Evolutionary conservation across 2,888 invertebrate genomes (phyloP).

Genomic region (Caenorhabditis imperialis): DNA sequence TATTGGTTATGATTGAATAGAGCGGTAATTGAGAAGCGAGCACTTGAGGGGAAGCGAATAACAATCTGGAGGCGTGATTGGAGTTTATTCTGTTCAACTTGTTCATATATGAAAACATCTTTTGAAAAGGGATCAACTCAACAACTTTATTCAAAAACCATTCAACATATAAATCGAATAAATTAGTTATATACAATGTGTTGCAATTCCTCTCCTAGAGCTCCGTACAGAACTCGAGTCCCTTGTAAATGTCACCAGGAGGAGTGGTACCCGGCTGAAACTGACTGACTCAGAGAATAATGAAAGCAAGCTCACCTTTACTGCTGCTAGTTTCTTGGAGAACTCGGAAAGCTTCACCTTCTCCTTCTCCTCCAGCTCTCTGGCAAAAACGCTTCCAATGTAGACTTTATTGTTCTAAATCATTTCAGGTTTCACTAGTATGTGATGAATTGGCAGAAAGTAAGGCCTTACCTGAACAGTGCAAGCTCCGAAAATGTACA

Average conservation of each 20-base stretch:
- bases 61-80: conserved; percentile 8
- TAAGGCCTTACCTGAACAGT: conserved; percentile 69
- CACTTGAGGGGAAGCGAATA: too few relatives aligned
- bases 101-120: too few relatives aligned
- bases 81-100: too few relatives aligned
- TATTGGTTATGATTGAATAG: too few relatives aligned
- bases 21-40: conserved; percentile 12
- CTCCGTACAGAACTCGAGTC: conserved; percentile 73
- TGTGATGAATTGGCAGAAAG: neutral
- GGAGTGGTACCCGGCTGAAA: conserved; percentile 56
- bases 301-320: conserved; percentile 44
- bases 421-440: neutral
- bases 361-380: conserved; percentile 71
- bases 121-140: neutral
- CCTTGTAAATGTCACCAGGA: conserved; percentile 55
- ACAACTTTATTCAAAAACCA: conserved; percentile 1
- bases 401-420: conserved; percentile 75
- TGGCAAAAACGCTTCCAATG: conserved; percentile 69
- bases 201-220: conserved; percentile 47
- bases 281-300: too few relatives aligned
- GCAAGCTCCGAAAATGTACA: conserved; percentile 74
- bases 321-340: conserved; percentile 64
- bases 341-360: conserved; percentile 69
- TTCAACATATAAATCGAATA: neutral
- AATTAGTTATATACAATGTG: conserved; percentile 20